Evolutionary conservation across 2,888 invertebrate genomes (phyloP).

Genomic region (Lissocephala sabroskyi): DNA sequence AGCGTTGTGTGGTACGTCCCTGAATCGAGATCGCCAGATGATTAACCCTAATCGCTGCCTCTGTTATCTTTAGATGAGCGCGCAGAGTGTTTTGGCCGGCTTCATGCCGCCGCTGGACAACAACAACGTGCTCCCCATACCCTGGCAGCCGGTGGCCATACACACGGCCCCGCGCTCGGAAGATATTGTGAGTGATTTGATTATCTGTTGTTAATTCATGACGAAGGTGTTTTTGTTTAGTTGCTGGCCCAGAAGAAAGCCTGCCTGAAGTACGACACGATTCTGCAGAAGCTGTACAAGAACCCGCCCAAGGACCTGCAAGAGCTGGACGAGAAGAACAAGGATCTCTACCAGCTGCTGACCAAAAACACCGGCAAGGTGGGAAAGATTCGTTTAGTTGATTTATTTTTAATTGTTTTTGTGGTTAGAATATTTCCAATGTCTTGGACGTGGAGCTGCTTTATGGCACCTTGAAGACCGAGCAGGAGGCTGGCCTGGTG

Average conservation of each 20-base stretch:
- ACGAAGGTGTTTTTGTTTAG: constrained; percentile 26
- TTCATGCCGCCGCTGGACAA: constrained; percentile 73
- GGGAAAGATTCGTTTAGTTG: neutral
- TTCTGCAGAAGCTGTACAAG: constrained; percentile 74
- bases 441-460: constrained; percentile 81
- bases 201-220: neutral
- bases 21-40: constrained; percentile 7
- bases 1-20: constrained; percentile 78
- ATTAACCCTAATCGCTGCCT: constrained; percentile 46
- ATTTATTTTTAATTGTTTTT: too few relatives aligned
- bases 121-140: constrained; percentile 70
- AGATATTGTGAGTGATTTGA: constrained; percentile 78
- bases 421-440: constrained; percentile 74
- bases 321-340: constrained; percentile 74
- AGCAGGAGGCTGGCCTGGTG: constrained; percentile 78
- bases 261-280: constrained; percentile 75
- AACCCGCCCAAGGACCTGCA: constrained; percentile 73
- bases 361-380: constrained; percentile 75
- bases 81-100: constrained; percentile 83
- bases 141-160: constrained; percentile 92
- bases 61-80: constrained; percentile 81
- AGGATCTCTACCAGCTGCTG: constrained; percentile 78
- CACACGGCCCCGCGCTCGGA: constrained; percentile 80
- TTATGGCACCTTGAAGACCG: constrained; percentile 81
- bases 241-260: constrained; percentile 73